Evolutionary conservation across 2,888 invertebrate species (phyloP).

Genomic region (Rotaria magnacalcarata): DNA sequence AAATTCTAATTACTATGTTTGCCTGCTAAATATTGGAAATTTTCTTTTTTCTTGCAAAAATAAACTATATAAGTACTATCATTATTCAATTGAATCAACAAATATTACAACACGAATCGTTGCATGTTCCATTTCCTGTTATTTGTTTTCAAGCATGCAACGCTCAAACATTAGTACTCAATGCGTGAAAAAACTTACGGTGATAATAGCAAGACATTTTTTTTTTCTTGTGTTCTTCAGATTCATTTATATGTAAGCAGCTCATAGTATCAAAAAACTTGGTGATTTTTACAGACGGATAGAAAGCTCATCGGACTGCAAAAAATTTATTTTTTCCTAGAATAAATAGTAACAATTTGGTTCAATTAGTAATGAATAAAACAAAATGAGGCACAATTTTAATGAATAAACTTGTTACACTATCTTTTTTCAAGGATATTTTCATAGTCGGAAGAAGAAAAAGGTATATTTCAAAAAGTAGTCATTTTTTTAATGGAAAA

Average conservation of each 20-base stretch:
- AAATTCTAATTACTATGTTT: no score
- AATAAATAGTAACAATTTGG: neutral
- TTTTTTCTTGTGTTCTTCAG: neutral
- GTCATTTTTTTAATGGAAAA: neutral
- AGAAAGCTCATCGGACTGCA: neutral
- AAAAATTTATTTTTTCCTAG: neutral
- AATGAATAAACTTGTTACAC: neutral
- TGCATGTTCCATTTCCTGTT: neutral
- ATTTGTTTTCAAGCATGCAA: neutral
- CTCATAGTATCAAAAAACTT: neutral
- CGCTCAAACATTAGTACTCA: neutral
- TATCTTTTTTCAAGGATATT: neutral
- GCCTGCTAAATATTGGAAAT: no score
- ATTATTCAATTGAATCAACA: neutral
- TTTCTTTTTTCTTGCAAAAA: no score
- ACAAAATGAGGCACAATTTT: neutral
- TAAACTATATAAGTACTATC: no score
- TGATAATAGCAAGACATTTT: neutral
- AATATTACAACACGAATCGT: neutral
- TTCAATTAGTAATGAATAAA: neutral
- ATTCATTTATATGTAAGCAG: neutral
- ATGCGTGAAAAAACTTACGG: neutral
- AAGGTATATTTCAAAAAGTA: no score
- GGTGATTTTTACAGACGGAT: no score
- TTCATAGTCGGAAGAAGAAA: neutral